Percentiles rank a stretch among this genome's conserved stretches.
These are phyloP conservation scores for Lampris megalopsis DNA, from an alignment of 2,113 vertebrate species.

Conservation along the genomic window DNA sequence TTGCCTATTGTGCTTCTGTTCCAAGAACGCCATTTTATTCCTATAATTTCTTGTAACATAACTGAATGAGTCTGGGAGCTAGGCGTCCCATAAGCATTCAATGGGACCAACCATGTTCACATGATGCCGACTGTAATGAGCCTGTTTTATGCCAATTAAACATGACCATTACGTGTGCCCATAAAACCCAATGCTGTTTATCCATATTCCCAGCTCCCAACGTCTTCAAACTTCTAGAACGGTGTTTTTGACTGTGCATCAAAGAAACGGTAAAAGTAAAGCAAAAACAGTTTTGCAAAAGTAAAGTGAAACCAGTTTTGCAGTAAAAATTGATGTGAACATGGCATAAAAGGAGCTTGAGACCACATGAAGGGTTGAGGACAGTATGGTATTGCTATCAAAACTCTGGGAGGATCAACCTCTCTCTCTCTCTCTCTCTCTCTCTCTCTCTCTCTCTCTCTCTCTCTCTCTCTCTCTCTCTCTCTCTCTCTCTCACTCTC, in stretches of 20 bases:
- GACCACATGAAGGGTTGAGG: slow-evolving; percentile 74
- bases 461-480: neutral
- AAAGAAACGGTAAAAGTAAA: slow-evolving; percentile 37
- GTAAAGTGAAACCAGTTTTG: slow-evolving; percentile 53
- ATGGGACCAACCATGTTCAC: neutral
- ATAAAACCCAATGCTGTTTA: neutral
- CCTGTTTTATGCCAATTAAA: slow-evolving; percentile 4
- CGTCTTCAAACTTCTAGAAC: neutral
- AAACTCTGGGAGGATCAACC: slow-evolving; percentile 73
- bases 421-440: slow-evolving; percentile 43
- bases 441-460: slow-evolving; percentile 28
- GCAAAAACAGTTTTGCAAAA: slow-evolving; percentile 56
- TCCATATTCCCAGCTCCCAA: neutral
- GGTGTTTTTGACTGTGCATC: neutral
- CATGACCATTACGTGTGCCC: neutral
- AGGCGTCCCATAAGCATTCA: neutral
- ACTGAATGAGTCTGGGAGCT: neutral
- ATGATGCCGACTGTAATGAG: neutral
- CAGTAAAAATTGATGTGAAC: slow-evolving; percentile 51
- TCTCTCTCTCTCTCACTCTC: too few species aligned
- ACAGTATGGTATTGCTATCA: slow-evolving; percentile 56
- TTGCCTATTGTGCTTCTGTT: slow-evolving; percentile 26
- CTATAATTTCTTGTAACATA: neutral
- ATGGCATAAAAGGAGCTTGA: slow-evolving; percentile 41
- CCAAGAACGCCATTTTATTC: slow-evolving; percentile 23